phyloP scores from a whole-genome alignment of 2,113 vertebrate species.

The Peromyscus maniculatus region DNA sequence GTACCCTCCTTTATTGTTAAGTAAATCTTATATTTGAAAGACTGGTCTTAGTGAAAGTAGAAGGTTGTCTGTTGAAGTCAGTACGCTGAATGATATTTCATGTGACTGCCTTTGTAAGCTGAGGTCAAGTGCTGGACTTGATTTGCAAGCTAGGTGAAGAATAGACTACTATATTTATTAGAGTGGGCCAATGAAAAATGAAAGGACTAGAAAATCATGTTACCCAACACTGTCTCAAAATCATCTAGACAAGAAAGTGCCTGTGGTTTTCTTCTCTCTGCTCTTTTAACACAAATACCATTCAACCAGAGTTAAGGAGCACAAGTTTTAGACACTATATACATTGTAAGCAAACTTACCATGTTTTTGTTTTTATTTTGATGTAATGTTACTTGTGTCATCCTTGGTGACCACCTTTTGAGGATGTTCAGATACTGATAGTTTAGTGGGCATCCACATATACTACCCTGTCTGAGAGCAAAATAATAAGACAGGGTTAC shows the following conservation, averaged over 20 bases:
- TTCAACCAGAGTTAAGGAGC: not conserved
- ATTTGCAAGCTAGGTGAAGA: not conserved
- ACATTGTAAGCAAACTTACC: not conserved
- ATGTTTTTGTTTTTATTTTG: not conserved
- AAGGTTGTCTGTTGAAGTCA: not conserved
- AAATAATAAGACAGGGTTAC: not conserved
- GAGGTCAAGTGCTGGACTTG: not conserved
- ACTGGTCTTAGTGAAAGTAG: not conserved
- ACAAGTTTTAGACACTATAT: not conserved
- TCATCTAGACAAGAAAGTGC: not conserved
- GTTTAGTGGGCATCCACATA: not conserved
- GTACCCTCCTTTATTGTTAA: slow-evolving; percentile 16
- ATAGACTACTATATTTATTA: not conserved
- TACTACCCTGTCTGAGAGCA: not conserved
- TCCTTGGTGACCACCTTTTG: not conserved
- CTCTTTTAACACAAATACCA: not conserved
- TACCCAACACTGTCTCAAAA: not conserved
- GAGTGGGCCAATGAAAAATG: not conserved
- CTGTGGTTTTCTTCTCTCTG: not conserved
- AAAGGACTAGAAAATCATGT: not conserved
- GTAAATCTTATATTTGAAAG: slow-evolving; percentile 2
- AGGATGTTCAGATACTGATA: not conserved
- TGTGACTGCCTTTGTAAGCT: not conserved
- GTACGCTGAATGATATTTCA: not conserved
- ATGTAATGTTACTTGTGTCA: not conserved